Conservation (phyloP, 2,888 invertebrate genomes). For the Hemistola chrysoprasaria region DNA sequence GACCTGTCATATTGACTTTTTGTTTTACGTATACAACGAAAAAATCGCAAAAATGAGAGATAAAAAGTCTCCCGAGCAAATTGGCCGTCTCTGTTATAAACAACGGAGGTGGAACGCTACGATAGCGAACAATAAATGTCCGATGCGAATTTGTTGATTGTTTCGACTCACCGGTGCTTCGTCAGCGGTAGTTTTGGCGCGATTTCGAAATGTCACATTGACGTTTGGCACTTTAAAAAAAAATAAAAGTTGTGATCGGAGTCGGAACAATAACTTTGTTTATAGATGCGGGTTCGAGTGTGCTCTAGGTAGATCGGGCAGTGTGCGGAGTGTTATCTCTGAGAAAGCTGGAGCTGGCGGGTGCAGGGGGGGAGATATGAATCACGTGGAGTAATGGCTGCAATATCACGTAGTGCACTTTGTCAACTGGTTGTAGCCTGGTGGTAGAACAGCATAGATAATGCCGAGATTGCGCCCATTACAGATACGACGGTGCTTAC, state of each 20-base stretch:
- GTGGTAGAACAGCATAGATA: constrained; percentile 69
- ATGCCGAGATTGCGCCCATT: constrained; percentile 64
- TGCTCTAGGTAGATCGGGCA: constrained; percentile 28
- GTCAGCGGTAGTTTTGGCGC: constrained; percentile 70
- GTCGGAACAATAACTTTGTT: constrained; percentile 37
- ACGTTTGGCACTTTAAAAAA: constrained; percentile 49
- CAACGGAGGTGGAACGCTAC: constrained; percentile 77
- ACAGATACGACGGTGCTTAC: constrained; percentile 48
- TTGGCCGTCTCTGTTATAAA: constrained; percentile 80
- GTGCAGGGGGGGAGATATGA: constrained; percentile 68
- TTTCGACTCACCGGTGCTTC: constrained; percentile 64
- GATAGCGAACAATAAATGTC: constrained; percentile 80
- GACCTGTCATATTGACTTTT: constrained; percentile 80
- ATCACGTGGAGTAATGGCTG: constrained; percentile 80
- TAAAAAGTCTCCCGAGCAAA: constrained; percentile 78
- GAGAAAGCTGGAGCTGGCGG: constrained; percentile 51
- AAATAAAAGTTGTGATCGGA: constrained; percentile 30
- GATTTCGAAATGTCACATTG: constrained; percentile 61
- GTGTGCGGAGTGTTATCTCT: constrained; percentile 42
- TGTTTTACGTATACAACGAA: constrained; percentile 68
- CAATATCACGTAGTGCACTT: constrained; percentile 82
- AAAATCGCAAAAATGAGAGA: constrained; percentile 59
- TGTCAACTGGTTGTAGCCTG: constrained; percentile 79
- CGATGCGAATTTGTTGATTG: constrained; percentile 77
- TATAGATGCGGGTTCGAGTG: constrained; percentile 29